Evolutionary conservation across 2,888 invertebrate species (phyloP).

Genomic region (Blera fallax): DNA sequence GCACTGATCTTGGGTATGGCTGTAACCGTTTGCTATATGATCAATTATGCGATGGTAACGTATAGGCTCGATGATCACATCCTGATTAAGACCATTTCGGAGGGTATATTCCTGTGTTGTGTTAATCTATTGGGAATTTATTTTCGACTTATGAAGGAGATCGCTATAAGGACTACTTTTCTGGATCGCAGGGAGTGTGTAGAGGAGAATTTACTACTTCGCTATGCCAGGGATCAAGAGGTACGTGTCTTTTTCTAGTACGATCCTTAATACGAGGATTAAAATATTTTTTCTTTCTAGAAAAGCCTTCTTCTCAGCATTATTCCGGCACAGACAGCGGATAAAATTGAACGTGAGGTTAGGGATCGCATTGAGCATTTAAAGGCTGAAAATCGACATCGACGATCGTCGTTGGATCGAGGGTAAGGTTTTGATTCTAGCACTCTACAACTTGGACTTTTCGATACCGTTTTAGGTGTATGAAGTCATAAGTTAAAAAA

Average conservation of each 20-base stretch:
- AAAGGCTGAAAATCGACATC: constrained; percentile 78
- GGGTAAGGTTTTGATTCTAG: constrained; percentile 4
- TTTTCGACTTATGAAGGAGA: constrained; percentile 93
- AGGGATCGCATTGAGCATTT: constrained; percentile 84
- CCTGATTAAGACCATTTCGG: constrained; percentile 83
- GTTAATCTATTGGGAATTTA: constrained; percentile 93
- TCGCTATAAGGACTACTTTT: constrained; percentile 92
- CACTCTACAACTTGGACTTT: too few species aligned
- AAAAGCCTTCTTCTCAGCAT: constrained; percentile 93
- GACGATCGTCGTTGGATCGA: constrained; percentile 50
- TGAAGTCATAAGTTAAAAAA: too few species aligned
- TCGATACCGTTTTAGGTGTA: too few species aligned
- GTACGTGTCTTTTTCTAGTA: constrained; percentile 78
- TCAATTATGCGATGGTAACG: constrained; percentile 84
- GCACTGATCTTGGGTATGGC: constrained; percentile 87
- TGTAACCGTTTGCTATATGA: constrained; percentile 86
- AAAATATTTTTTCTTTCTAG: constrained; percentile 81
- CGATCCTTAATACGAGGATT: not conserved
- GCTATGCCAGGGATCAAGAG: constrained; percentile 93
- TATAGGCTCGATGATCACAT: constrained; percentile 81
- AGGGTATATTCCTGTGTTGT: constrained; percentile 84
- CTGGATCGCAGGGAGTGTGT: constrained; percentile 93
- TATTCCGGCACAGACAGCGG: constrained; percentile 92
- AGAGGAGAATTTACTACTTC: constrained; percentile 90
- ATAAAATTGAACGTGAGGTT: constrained; percentile 84